Base-by-base conservation (phyloP, 2,888 invertebrate genomes). In the Rambutsinella grinnellia region DNA sequence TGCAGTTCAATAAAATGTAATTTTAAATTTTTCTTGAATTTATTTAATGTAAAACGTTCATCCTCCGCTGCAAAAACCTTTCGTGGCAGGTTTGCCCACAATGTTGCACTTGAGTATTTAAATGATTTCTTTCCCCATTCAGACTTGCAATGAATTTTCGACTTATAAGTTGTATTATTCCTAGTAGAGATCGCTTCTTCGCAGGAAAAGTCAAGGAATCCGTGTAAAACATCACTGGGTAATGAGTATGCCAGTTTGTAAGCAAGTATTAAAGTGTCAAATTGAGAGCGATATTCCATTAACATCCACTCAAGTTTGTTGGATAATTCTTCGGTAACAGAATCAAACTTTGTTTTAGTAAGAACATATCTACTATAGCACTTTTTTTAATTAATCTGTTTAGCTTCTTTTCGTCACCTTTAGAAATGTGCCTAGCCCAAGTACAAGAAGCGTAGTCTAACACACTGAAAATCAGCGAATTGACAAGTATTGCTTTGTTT, bases 221-320 rank as follows among this genome's bases (percentile, higher is more conserved):
- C 36, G 13, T 36, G 13, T n/a, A 54, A 23, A 2, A 2, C 5
- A 6, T 24, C 26, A 3, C n/a, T 23, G 3, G 5, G 26, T n/a
- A 2, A n/a, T 2, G 27, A 6, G 17, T 17, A 57, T 1, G n/a
- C 17, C 2, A 57, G 13, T 36, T 57, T 57, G 36, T 57, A 57
- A 3, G 19, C 27, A n/a, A 28, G 10, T 28, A 15, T 10, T 15
- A 57, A 2, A 15, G 5, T 28, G n/a, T 26, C 27, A 17, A 28
- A 57, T 17, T n/a, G 2, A 6, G 36, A 17, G 5, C 21, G 26
- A 6, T 57, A 36, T 28, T 26, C 19, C n/a, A 57, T 28, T 10
- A 6, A 57, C 1, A 57, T n/a, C 57, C 57, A 57, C 36, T 57
- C 57, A 28, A 57, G 36, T 36, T 28, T 19, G 17, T 57, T 8